Base-by-base conservation (phyloP, 2,797 vertebrate genomes). In the Antrozous pallidus region DNA sequence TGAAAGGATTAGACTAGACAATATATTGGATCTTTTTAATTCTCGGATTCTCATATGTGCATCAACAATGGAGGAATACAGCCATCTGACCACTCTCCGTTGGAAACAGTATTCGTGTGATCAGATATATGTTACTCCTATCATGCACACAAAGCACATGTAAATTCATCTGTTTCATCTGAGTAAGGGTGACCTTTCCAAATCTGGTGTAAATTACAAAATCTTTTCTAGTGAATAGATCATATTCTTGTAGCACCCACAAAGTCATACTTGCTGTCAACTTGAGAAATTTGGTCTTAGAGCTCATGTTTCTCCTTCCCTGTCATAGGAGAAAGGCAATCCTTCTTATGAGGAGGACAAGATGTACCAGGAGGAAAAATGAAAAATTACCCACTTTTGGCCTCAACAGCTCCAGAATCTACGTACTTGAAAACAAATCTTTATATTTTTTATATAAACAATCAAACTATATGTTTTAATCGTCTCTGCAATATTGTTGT, bases 211-310 rank as follows among this genome's bases (percentile, higher is more conserved):
- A 95, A 96, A 96, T 97, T 97, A 86, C 75, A 96, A 63, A 97
- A 96, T 89, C 88, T 96, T 93, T 95, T 58, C 92, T 94, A 96
- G 58, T 79, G 84, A 93, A 93, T 97, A 97, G 96, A 97, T 98
- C 96, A 96, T 95, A 87, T 96, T 97, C 96, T 96, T 97, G 13
- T 85, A 96, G 92, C 79, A 96, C 93, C 96, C 92, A 96, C 98
- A 97, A 97, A 98, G 88, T 98, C 93, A 83, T 28, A 95, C 78
- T 97, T 97, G 94, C 97, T 98, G 97, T 97, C 97, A 98, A 51
- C 84, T 95, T 97, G 97, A 98, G 97, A 94, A 97, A 97, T 98
- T 97, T 97, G 88, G 94, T 83, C 94, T 97, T 47, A 0, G 20
- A 84, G 69, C 93, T 97, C 90, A 92, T 97, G 63, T 97, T 98